Conservation (phyloP, 2,113 vertebrate genomes). For the Rhipidura dahli region DNA sequence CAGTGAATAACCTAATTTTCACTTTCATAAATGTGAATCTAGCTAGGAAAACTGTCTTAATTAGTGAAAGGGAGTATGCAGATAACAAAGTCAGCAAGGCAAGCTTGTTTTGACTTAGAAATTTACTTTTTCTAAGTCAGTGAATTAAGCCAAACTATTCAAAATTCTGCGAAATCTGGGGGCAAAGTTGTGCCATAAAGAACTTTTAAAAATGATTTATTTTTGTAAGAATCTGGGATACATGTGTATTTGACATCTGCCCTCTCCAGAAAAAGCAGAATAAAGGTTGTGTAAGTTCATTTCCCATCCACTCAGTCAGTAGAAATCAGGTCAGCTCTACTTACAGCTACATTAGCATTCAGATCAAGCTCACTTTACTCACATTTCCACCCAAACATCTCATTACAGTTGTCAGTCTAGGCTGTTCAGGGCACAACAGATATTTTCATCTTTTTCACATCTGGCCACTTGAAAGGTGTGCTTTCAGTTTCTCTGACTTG, state of each 20-base stretch:
- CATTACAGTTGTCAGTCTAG: neutral
- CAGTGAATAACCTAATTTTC: neutral
- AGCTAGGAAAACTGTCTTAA: neutral
- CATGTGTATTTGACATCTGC: neutral
- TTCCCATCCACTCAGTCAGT: neutral
- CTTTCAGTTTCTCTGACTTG: neutral
- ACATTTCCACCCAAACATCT: constrained; percentile 25
- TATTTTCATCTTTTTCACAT: neutral
- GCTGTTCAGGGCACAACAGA: neutral
- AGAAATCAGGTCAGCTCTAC: constrained; percentile 38
- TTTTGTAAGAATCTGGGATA: neutral
- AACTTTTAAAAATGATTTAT: neutral
- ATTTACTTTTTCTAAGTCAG: neutral
- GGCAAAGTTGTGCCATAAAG: neutral
- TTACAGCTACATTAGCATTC: constrained; percentile 16
- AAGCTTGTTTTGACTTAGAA: neutral
- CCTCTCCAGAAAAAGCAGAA: neutral
- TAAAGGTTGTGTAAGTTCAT: neutral
- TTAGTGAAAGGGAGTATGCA: neutral
- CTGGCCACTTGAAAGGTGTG: neutral
- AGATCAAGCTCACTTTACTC: constrained; percentile 22
- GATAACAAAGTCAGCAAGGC: neutral
- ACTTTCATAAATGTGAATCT: neutral
- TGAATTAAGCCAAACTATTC: neutral
- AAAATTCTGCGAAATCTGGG: neutral